Base-by-base conservation (phyloP, 2,113 vertebrate genomes). In the Osmerus eperlanus region DNA sequence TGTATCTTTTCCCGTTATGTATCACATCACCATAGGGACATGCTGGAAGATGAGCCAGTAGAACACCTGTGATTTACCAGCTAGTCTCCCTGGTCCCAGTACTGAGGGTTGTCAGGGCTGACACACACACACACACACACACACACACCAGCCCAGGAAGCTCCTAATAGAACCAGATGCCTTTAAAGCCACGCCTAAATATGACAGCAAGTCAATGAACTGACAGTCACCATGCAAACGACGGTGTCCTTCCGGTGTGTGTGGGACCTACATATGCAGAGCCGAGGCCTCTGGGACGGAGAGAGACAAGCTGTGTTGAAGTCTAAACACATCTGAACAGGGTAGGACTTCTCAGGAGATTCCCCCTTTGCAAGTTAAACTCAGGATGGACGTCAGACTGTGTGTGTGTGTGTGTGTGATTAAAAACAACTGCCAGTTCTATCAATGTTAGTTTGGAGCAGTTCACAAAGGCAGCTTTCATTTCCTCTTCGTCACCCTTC, bases 201-300 rank as follows among this genome's bases (percentile, higher is more conserved):
- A 55, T 82, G 81, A 87, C 83, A 87, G 83, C 68, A 82, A 76
- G 80, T 78, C 83, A 79, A 85, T 85, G 15, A 13, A 29, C 11
- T 21, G 63, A 58, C 62, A 58, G 60, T 53, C 66, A 56, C 62
- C n/a, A 65, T 63, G 72, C 52, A 64, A 64, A 69, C 82, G 81
- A 85, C 79, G 81, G 79, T 61, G 7, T 56, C 76, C 73, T 70
- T 41, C 66, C 65, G 55, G 63, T 71, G 63, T 79, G 75, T 85
- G 78, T 86, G 82, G 23, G 23, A 13, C 60, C 14, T 25, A 25
- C 13, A 76, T 82, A 82, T 85, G 83, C 78, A 78, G 65, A 84
- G 67, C 58, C 25, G 56, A 29, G 72, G 47, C 61, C 36, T 28
- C 70, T 60, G 68, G 14, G 75, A 66, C 70, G 72, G 68, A 67